A percentile compares a stretch with the other conserved stretches of the same genome.
phyloP scores from a whole-genome alignment of 1,140 invertebrate genomes.

The Tetragonula clypearis region DNA sequence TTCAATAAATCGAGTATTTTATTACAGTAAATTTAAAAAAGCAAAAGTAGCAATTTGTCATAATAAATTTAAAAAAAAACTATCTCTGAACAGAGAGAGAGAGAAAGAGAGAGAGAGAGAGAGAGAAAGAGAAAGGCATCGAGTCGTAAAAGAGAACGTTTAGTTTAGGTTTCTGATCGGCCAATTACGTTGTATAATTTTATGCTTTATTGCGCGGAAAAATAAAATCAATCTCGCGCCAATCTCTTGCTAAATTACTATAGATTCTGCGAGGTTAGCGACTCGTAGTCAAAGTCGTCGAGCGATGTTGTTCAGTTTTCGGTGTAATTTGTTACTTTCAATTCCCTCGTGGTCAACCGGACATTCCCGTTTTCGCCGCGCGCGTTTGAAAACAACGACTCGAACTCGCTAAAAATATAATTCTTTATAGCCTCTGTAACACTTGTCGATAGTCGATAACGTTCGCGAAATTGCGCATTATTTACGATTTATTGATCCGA shows the following conservation, averaged over 20 bases:
- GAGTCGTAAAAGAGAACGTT: conserved; percentile 11
- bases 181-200: conserved; percentile 35
- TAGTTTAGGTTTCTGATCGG: not conserved
- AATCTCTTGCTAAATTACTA: conserved; percentile 38
- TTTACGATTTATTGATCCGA: conserved; percentile 29
- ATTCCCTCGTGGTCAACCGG: conserved; percentile 19
- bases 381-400: not conserved
- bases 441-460: not conserved
- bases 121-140: not conserved
- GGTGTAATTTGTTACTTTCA: conserved; percentile 17
- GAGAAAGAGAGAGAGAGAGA: not conserved
- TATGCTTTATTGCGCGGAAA: conserved; percentile 4
- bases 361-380: conserved; percentile 13
- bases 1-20: too few species aligned
- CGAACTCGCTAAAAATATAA: not conserved
- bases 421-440: not conserved
- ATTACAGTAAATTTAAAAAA: too few species aligned
- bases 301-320: conserved; percentile 38
- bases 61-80: too few species aligned
- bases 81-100: too few species aligned
- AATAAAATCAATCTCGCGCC: conserved; percentile 54
- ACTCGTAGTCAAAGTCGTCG: conserved; percentile 22
- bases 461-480: not conserved
- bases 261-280: conserved; percentile 2
- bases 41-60: too few species aligned